Conservation (phyloP, 2,113 vertebrate genomes). For the Petromus typicus region DNA sequence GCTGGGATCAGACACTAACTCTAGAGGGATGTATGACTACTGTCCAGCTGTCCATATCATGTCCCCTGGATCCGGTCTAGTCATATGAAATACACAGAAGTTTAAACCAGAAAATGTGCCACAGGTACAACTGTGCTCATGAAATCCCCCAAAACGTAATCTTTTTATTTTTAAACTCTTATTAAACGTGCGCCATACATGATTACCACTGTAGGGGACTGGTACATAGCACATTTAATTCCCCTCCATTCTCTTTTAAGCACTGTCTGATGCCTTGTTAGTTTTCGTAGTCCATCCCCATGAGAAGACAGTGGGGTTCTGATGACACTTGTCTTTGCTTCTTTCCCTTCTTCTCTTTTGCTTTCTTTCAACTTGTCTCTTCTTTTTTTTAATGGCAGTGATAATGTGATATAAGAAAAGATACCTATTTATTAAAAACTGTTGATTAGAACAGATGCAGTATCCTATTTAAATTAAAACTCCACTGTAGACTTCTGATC, state of each 20-base stretch:
- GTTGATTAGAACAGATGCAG: background rate
- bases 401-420: slow-evolving; percentile 45
- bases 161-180: background rate
- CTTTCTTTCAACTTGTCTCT: no score
- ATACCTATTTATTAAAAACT: background rate
- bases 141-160: no score
- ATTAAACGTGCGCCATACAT: background rate
- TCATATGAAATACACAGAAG: slow-evolving; percentile 46
- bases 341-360: background rate
- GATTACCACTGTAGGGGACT: background rate
- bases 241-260: background rate
- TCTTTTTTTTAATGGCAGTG: background rate
- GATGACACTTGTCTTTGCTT: background rate
- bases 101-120: background rate
- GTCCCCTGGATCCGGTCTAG: slow-evolving; percentile 41
- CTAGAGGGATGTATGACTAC: background rate
- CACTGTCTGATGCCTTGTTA: background rate
- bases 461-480: background rate
- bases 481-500: background rate
- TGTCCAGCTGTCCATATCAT: background rate
- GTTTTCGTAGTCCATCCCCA: background rate
- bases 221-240: background rate
- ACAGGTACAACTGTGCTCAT: background rate
- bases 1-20: slow-evolving; percentile 53
- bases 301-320: rapidly evolving